phyloP scores from a whole-genome alignment of 2,797 vertebrate genomes.

The Amphiprion clarkii region DNA sequence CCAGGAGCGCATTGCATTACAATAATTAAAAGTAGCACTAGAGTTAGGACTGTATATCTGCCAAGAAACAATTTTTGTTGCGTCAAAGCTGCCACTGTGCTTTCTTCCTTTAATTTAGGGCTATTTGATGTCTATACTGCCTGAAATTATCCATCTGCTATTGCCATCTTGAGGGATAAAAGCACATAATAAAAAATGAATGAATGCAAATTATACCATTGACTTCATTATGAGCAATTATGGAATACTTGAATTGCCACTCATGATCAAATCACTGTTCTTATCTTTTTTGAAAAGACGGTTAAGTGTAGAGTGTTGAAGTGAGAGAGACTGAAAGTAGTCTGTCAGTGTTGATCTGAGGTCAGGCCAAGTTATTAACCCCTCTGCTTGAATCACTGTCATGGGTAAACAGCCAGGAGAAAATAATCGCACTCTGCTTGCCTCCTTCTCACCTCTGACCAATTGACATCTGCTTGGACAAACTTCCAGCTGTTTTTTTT shows the following conservation, averaged over 20 bases:
- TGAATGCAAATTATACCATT: conserved; percentile 10
- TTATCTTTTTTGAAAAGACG: conserved; percentile 31
- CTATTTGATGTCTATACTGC: conserved; percentile 17
- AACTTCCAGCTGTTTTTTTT: conserved; percentile 43
- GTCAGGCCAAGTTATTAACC: conserved; percentile 83
- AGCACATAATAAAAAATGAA: conserved; percentile 16
- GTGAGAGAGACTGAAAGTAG: conserved; percentile 40
- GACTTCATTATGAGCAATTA: conserved; percentile 16
- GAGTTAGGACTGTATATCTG: neutral
- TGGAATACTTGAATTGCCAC: neutral
- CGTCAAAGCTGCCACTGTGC: conserved; percentile 8
- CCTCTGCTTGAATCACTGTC: conserved; percentile 70
- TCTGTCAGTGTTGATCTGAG: conserved; percentile 74
- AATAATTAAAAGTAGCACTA: neutral
- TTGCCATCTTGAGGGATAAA: conserved; percentile 30
- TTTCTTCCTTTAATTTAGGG: conserved; percentile 3
- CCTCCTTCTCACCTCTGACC: conserved; percentile 66
- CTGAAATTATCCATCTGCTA: conserved; percentile 43
- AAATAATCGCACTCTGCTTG: conserved; percentile 70
- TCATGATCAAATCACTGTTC: conserved; percentile 28
- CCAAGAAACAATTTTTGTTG: conserved; percentile 2
- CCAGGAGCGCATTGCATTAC: neutral
- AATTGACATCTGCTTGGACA: conserved; percentile 59
- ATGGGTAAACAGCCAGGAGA: conserved; percentile 72
- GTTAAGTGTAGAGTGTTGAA: conserved; percentile 29